phyloP scores from a whole-genome alignment of 2,113 vertebrate genomes.

The Thinocorus orbignyianus region DNA sequence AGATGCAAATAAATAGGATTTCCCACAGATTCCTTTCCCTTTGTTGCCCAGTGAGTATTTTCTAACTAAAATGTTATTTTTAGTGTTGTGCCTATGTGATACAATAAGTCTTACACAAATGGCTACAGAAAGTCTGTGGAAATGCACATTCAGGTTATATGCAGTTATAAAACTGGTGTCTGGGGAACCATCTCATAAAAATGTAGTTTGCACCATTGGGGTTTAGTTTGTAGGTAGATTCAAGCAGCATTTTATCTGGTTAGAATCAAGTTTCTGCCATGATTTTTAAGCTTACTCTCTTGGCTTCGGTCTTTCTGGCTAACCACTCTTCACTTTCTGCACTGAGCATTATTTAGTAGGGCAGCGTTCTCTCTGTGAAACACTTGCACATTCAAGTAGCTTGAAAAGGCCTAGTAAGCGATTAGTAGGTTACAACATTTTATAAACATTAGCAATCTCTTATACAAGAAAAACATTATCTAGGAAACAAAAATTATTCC shows the following conservation, averaged over 20 bases:
- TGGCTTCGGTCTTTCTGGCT: not conserved
- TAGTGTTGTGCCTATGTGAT: not conserved
- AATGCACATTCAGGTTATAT: not conserved
- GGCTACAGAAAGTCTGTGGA: not conserved
- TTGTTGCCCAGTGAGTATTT: not conserved
- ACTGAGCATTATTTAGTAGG: not conserved
- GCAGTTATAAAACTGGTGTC: not conserved
- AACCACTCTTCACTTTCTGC: not conserved
- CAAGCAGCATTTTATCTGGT: not conserved
- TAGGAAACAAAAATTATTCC: not conserved
- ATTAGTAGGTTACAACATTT: not conserved
- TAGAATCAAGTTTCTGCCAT: not conserved
- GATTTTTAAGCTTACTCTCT: not conserved
- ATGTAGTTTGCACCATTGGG: not conserved
- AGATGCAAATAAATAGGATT: slow-evolving; percentile 10
- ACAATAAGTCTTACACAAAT: not conserved
- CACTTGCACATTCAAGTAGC: not conserved
- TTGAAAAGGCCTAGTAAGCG: not conserved
- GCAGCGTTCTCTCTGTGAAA: not conserved
- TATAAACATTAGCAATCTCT: not conserved
- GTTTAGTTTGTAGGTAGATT: not conserved
- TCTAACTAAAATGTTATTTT: not conserved
- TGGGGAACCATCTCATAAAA: slow-evolving; percentile 23
- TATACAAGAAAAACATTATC: not conserved
- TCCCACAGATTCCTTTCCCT: not conserved